A percentile compares a stretch with the other conserved stretches of the same genome.
Evolutionary conservation across 2,113 vertebrate genomes (phyloP).

Genomic region (Rallus limicola): DNA sequence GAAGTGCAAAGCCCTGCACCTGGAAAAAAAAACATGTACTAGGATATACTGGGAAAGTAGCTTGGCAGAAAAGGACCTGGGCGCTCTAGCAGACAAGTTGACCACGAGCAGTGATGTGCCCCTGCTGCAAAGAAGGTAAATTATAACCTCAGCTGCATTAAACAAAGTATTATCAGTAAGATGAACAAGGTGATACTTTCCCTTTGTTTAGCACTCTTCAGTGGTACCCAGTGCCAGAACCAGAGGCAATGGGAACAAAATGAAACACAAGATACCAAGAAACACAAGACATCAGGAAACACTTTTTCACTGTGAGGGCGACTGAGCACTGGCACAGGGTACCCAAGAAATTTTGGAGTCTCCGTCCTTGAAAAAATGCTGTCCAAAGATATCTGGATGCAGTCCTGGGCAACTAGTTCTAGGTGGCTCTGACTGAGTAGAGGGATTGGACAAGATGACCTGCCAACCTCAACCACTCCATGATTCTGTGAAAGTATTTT

Average conservation of each 20-base stretch:
- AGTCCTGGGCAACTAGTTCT: not conserved
- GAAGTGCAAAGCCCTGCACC: not conserved
- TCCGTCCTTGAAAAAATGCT: not conserved
- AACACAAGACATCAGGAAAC: not conserved
- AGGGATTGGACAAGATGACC: not conserved
- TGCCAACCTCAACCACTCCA: not conserved
- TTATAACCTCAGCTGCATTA: not conserved
- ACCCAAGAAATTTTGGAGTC: not conserved
- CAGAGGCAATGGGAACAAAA: not conserved
- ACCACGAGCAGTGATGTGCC: not conserved
- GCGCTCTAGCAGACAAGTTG: not conserved
- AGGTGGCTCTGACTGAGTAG: not conserved
- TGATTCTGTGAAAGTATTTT: not conserved
- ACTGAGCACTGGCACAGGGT: not conserved
- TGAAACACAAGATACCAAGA: not conserved
- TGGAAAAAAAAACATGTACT: not conserved
- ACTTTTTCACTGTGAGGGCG: not conserved
- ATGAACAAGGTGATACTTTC: not conserved
- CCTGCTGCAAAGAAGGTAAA: not conserved
- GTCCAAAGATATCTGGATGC: not conserved
- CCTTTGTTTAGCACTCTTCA: not conserved
- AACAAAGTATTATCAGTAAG: not conserved
- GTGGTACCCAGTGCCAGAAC: not conserved
- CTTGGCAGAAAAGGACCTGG: not conserved
- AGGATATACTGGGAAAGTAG: not conserved